Evolutionary conservation across 2,113 vertebrate genomes (phyloP), one percentile per base, ranked within the genome.

Genomic region (Phylloscopus trochilus): DNA sequence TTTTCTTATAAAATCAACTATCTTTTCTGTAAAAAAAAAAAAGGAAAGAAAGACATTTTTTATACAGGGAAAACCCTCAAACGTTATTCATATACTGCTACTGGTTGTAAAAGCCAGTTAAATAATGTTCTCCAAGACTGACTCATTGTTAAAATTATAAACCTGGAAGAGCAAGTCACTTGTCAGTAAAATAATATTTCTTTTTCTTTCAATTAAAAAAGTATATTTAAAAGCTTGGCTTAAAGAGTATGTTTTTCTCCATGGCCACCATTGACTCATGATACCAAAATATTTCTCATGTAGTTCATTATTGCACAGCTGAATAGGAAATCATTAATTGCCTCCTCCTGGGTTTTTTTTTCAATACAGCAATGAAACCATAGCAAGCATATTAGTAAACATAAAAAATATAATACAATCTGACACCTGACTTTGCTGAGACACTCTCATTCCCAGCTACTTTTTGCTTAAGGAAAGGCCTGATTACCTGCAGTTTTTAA

Each of bases 301-400:
- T 30, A 68, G 44, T 70, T 89, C 70, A 76, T 87, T 70, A 93
- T 1, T 41, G 28, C 28, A 64, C 41, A 90, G 78, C 84, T 95
- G 58, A 87, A 83, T 87, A 87, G 76, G 87, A 93, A 90, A 79
- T 55, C 4, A 89, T 84, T 81, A 84, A 81, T 78, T 94, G 69
- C 31, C 22, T 14, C 58, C n/a, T 94, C 56, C 70, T 88, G 55
- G 3, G 49, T 74, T 83, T 81, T 83, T 81, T 77, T 91, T 92
- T 87, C 30, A 85, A 44, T 60, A 49, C 31, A 76, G 43, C 77
- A 89, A 27, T 59, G 77, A 94, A 92, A 91, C 87, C 47, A 68
- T 26, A 88, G 41, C 46, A 85, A 91, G n/a, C 39, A 11, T 41
- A 51, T 67, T n/a, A 60, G 52, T 75, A 87, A 95, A 59, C 22